A percentile compares a stretch with the other conserved stretches of the same genome.
These are phyloP conservation scores for Nephrotoma guestfalica DNA, from an alignment of 2,888 invertebrate genomes.

Conservation along the genomic window DNA sequence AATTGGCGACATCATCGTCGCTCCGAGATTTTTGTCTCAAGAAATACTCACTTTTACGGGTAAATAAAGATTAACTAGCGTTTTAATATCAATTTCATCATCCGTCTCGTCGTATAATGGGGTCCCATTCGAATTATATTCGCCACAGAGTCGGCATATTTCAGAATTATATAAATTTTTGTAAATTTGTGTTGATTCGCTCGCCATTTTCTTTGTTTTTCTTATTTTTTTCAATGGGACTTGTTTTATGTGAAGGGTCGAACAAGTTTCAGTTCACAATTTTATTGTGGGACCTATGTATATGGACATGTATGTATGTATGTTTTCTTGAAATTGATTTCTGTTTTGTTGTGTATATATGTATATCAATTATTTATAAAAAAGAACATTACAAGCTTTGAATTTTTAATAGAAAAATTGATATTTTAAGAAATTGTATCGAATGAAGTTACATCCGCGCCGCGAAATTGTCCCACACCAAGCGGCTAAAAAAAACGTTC, in stretches of 20 bases:
- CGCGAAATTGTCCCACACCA: no score
- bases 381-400: no score
- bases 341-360: no score
- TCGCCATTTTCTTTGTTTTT: not conserved
- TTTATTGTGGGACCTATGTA: no score
- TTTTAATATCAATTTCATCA: conserved; percentile 44
- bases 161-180: conserved; percentile 43
- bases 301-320: no score
- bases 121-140: conserved; percentile 54
- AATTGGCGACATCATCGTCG: conserved; percentile 7
- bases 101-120: conserved; percentile 43
- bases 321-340: no score
- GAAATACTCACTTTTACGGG: conserved; percentile 49
- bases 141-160: conserved; percentile 62
- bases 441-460: no score
- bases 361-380: no score
- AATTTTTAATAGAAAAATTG: no score
- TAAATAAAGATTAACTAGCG: conserved; percentile 55
- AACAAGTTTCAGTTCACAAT: not conserved
- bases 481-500: no score
- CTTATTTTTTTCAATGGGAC: not conserved
- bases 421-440: no score
- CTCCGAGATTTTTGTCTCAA: not conserved
- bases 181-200: not conserved
- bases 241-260: not conserved